Percentiles rank a stretch among this genome's conserved stretches.
phyloP scores from a whole-genome alignment of 2,888 invertebrate genomes.

The Brachyopa scutellaris region DNA sequence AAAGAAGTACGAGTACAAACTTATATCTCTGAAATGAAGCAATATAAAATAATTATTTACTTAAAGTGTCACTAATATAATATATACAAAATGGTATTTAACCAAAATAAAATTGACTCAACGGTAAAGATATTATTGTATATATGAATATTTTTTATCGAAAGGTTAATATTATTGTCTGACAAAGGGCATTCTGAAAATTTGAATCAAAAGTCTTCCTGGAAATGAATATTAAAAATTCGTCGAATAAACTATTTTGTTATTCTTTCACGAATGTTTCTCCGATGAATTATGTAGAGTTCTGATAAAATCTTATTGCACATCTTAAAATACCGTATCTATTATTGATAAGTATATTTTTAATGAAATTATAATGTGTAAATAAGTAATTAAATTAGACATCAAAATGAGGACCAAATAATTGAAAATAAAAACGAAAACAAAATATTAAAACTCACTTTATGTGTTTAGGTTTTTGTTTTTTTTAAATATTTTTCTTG shows the following conservation, averaged over 20 bases:
- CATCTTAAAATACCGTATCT: background rate
- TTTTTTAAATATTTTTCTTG: background rate
- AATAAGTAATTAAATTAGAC: no score
- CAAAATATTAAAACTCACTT: background rate
- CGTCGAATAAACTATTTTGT: background rate
- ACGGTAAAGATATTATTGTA: background rate
- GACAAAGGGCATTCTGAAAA: slow-evolving; percentile 32
- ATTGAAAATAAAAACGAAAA: no score
- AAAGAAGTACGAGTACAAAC: slow-evolving; percentile 56
- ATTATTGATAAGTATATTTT: background rate
- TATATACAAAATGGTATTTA: background rate
- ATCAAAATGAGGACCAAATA: slow-evolving; percentile 27
- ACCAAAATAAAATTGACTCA: background rate
- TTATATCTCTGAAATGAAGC: slow-evolving; percentile 47
- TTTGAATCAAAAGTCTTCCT: slow-evolving; percentile 66
- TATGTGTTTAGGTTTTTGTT: background rate
- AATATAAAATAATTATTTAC: slow-evolving; percentile 34
- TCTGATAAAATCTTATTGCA: background rate
- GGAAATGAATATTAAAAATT: slow-evolving; percentile 28
- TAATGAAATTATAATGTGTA: slow-evolving; percentile 5
- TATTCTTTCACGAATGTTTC: background rate
- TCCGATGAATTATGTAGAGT: background rate
- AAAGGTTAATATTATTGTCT: background rate
- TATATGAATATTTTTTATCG: slow-evolving; percentile 18
- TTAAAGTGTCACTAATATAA: background rate